Conservation (phyloP, 2,888 invertebrate species). For the Trilocha varians region DNA sequence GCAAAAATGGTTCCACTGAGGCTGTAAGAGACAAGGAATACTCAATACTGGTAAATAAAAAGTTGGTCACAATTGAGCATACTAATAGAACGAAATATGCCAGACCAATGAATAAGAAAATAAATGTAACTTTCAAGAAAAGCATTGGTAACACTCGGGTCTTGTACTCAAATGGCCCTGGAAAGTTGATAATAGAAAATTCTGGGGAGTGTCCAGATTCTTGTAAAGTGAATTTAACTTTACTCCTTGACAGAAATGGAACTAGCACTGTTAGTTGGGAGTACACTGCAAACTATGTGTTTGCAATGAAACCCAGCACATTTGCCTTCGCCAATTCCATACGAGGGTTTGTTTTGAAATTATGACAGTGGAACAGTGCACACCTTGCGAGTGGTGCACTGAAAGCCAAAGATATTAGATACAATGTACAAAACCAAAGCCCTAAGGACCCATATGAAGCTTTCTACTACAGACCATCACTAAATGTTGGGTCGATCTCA, state of each 20-base stretch:
- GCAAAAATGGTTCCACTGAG: slow-evolving; percentile 73
- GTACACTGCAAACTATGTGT: slow-evolving; percentile 76
- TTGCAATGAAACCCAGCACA: slow-evolving; percentile 81
- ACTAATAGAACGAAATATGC: slow-evolving; percentile 32
- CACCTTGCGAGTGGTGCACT: slow-evolving; percentile 64
- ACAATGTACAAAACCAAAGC: slow-evolving; percentile 60
- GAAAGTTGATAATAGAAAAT: slow-evolving; percentile 80
- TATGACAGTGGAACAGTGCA: slow-evolving; percentile 84
- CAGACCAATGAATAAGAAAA: slow-evolving; percentile 51
- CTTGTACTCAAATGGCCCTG: slow-evolving; percentile 74
- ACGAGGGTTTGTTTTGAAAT: slow-evolving; percentile 84
- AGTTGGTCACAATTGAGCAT: slow-evolving; percentile 43
- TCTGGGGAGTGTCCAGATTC: slow-evolving; percentile 80
- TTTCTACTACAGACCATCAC: slow-evolving; percentile 47
- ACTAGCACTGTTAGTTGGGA: slow-evolving; percentile 73
- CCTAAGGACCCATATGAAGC: slow-evolving; percentile 58
- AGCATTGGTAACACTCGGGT: slow-evolving; percentile 71
- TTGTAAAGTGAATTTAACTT: slow-evolving; percentile 75
- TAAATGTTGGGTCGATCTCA: slow-evolving; percentile 54
- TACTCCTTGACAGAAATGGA: slow-evolving; percentile 70
- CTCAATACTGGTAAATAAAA: slow-evolving; percentile 40
- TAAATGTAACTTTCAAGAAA: slow-evolving; percentile 70
- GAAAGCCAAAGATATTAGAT: slow-evolving; percentile 53
- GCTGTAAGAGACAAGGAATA: slow-evolving; percentile 59
- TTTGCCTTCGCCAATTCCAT: slow-evolving; percentile 76